Evolutionary conservation across 2,888 invertebrate genomes (phyloP).

Genomic region (Chromoteleia sp.): DNA sequence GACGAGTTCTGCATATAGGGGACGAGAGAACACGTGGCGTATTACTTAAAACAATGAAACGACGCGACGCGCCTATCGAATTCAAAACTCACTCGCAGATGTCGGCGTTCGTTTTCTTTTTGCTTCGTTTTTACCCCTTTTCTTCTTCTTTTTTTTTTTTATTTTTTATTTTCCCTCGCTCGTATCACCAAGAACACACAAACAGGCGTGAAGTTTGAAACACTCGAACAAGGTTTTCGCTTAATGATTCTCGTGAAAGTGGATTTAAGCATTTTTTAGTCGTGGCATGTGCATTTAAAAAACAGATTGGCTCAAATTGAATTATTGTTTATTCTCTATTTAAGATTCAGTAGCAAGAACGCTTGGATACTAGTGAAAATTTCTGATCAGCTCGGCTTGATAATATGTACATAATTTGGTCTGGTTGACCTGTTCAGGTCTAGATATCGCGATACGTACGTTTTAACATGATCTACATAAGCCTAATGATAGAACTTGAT

Average conservation of each 20-base stretch:
- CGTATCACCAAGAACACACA: slow-evolving; percentile 61
- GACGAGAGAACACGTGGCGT: slow-evolving; percentile 76
- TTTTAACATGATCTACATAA: slow-evolving; percentile 21
- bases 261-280: slow-evolving; percentile 11
- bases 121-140: slow-evolving; percentile 60
- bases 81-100: slow-evolving; percentile 73
- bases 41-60: slow-evolving; percentile 82
- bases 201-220: slow-evolving; percentile 57
- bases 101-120: slow-evolving; percentile 64
- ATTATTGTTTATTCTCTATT: slow-evolving; percentile 8
- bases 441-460: slow-evolving; percentile 40
- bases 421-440: slow-evolving; percentile 38
- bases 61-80: slow-evolving; percentile 73
- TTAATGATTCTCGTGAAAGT: slow-evolving; percentile 36
- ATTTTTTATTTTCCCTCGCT: slow-evolving; percentile 57
- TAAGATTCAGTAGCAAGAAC: neutral
- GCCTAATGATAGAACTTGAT: slow-evolving; percentile 22
- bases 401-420: slow-evolving; percentile 29
- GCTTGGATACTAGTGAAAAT: neutral
- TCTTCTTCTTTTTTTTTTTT: slow-evolving; percentile 63
- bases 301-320: slow-evolving; percentile 8
- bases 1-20: slow-evolving; percentile 70
- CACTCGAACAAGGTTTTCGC: slow-evolving; percentile 31
- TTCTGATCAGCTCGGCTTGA: slow-evolving; percentile 35
- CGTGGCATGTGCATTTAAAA: neutral